A percentile compares a stretch with the other conserved stretches of the same genome.
Conservation (phyloP, 2,797 vertebrate species). For the Parauchenoglanis ngamensis region DNA sequence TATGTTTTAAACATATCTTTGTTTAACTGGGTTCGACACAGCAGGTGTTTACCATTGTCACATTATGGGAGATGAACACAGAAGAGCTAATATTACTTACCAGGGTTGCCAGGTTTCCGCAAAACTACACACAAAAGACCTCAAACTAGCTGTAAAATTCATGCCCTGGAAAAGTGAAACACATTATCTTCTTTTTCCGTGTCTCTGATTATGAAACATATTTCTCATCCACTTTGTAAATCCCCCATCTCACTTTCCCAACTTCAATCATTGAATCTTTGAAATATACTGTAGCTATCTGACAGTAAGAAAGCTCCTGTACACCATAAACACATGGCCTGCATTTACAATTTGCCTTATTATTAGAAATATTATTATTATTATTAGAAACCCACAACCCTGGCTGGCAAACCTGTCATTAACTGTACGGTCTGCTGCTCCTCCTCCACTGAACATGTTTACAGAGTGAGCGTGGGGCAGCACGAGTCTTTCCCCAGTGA, state of each 20-base stretch:
- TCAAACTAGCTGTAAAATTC: neutral
- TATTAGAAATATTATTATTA: neutral
- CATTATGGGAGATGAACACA: neutral
- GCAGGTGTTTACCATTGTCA: neutral
- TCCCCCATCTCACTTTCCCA: no score
- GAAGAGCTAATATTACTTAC: neutral
- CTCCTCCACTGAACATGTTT: slow-evolving; percentile 3
- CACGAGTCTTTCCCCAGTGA: no score
- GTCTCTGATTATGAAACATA: neutral
- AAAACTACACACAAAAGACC: neutral
- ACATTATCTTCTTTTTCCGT: neutral
- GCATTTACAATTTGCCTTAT: neutral
- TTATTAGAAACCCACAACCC: neutral
- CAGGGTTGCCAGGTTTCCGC: neutral
- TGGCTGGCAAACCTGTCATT: neutral
- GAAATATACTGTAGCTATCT: neutral
- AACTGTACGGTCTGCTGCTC: neutral
- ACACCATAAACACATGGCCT: neutral
- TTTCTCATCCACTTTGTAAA: neutral
- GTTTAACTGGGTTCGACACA: neutral
- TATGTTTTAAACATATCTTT: neutral
- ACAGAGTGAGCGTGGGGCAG: neutral
- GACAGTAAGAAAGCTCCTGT: neutral
- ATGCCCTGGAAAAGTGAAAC: neutral
- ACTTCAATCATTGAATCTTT: no score